These are phyloP conservation scores for Silurus lanzhouensis DNA, from an alignment of 2,797 vertebrate genomes.

Conservation along the genomic window DNA sequence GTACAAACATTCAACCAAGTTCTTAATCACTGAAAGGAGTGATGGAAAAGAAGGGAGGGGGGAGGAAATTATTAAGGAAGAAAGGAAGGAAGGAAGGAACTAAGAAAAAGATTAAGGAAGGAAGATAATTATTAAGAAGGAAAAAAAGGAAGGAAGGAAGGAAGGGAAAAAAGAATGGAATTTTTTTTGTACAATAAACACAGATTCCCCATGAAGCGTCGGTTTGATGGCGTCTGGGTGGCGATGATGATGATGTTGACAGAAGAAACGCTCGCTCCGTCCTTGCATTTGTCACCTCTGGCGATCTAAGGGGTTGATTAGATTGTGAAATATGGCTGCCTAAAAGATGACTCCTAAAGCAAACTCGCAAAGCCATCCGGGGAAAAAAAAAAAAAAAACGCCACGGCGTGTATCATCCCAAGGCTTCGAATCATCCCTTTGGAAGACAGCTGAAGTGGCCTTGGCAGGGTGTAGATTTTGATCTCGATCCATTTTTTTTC, in stretches of 20 bases:
- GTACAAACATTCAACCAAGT: conserved; percentile 26
- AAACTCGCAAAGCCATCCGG: not conserved
- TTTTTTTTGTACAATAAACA: conserved; percentile 13
- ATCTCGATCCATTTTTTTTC: conserved; percentile 64
- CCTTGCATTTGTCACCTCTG: conserved; percentile 73
- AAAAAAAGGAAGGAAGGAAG: too few relatives aligned
- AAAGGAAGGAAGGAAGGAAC: too few relatives aligned
- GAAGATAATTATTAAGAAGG: too few relatives aligned
- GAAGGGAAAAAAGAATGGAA: too few relatives aligned
- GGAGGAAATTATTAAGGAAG: too few relatives aligned
- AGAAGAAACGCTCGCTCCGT: conserved; percentile 65
- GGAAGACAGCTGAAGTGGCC: conserved; percentile 63
- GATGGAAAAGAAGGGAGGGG: not conserved
- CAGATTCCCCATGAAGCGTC: conserved; percentile 18
- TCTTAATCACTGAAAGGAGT: conserved; percentile 18
- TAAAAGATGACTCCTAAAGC: conserved; percentile 57
- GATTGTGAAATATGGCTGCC: conserved; percentile 67
- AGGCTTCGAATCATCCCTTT: conserved; percentile 66
- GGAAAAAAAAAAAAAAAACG: not conserved
- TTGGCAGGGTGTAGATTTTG: conserved; percentile 68
- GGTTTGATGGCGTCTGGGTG: conserved; percentile 60
- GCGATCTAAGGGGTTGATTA: conserved; percentile 63
- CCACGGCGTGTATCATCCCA: conserved; percentile 60
- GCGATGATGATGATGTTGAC: conserved; percentile 61
- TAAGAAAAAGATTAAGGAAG: too few relatives aligned